A percentile compares a stretch with the other conserved stretches of the same genome.
Evolutionary conservation across 2,797 vertebrate genomes (phyloP).

Genomic region (Danio aesculapii): DNA sequence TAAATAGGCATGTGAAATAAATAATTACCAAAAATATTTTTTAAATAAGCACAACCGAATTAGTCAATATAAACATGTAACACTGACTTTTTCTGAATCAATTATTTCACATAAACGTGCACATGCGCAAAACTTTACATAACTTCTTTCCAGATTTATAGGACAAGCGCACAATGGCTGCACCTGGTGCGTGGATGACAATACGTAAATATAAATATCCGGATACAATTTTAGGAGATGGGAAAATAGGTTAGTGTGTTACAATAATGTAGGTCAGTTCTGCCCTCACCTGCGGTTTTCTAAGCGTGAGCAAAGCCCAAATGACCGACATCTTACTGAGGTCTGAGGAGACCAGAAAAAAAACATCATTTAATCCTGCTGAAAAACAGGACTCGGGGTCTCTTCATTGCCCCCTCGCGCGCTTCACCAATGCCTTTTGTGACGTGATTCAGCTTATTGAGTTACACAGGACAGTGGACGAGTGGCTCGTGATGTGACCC

Average conservation of each 20-base stretch:
- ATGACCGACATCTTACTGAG: constrained; percentile 13
- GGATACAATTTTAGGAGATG: constrained; percentile 24
- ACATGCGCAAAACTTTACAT: background rate
- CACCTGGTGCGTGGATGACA: constrained; percentile 5
- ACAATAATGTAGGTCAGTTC: constrained; percentile 58
- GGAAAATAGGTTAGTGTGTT: constrained; percentile 52
- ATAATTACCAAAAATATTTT: too few relatives aligned
- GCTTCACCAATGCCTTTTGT: constrained; percentile 19
- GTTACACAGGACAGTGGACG: too few relatives aligned
- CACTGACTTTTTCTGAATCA: background rate
- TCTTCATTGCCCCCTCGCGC: background rate
- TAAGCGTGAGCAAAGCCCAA: constrained; percentile 30
- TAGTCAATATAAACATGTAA: too few relatives aligned
- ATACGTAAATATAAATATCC: constrained; percentile 28
- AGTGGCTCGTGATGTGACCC: background rate
- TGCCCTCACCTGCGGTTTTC: constrained; percentile 46
- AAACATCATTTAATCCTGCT: background rate
- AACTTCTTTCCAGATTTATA: constrained; percentile 40
- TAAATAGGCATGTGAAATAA: too few relatives aligned
- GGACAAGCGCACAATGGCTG: constrained; percentile 39
- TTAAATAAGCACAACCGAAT: too few relatives aligned
- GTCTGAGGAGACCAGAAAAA: constrained; percentile 23
- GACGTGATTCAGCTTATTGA: constrained; percentile 10
- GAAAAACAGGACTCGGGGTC: constrained; percentile 9
- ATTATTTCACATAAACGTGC: background rate